Percentiles rank a stretch among this genome's conserved stretches.
Evolutionary conservation across 1,140 invertebrate genomes (phyloP).

Genomic region (Eumeta japonica): DNA sequence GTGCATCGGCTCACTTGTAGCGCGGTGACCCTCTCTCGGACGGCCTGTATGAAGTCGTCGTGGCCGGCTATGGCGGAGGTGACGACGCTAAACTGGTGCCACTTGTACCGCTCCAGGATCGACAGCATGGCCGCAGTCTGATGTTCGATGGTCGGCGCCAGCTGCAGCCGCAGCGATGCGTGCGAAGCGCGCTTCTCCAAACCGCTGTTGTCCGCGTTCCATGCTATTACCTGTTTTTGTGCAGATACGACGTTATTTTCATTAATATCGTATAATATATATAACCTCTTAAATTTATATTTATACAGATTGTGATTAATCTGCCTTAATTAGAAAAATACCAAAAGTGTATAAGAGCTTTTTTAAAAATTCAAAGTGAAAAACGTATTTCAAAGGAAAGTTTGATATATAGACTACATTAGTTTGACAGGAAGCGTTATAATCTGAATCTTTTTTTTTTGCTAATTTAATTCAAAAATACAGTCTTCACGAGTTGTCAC

Average conservation of each 20-base stretch:
- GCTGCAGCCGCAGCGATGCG: constrained; percentile 81
- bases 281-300: background rate
- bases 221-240: constrained; percentile 77
- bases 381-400: too few species aligned
- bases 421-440: too few species aligned
- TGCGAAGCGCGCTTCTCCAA: constrained; percentile 77
- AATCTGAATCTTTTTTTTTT: too few species aligned
- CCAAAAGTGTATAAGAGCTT: too few species aligned
- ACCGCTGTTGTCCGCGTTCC: constrained; percentile 93
- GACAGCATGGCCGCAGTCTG: constrained; percentile 91
- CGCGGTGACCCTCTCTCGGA: constrained; percentile 80
- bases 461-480: too few species aligned
- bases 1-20: constrained; percentile 71
- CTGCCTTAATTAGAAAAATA: constrained; percentile 1
- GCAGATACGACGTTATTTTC: background rate
- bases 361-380: too few species aligned
- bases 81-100: constrained; percentile 93
- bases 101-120: constrained; percentile 91
- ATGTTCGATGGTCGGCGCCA: constrained; percentile 91
- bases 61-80: constrained; percentile 92
- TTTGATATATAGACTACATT: too few species aligned
- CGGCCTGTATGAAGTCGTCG: constrained; percentile 91
- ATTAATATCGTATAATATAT: background rate
- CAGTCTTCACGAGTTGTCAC: too few species aligned
- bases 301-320: constrained; percentile 3